Evolutionary conservation across 1,140 invertebrate species (phyloP).

Genomic region (Melipona quadrifasciata): DNA sequence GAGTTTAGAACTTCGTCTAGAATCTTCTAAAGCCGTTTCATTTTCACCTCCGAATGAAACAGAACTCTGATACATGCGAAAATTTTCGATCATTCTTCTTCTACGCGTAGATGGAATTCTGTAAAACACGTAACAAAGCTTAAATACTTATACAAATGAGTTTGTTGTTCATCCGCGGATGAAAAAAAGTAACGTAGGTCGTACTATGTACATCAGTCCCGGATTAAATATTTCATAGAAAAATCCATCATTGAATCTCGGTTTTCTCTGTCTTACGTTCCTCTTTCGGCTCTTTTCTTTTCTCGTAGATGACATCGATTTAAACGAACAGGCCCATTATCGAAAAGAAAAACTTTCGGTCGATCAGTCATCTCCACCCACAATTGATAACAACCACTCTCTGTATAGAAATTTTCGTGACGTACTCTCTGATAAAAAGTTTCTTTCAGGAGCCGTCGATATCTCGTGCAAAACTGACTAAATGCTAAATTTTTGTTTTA

Average conservation of each 20-base stretch:
- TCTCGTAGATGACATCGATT: not conserved
- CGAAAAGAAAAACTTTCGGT: not conserved
- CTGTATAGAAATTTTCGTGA: not conserved
- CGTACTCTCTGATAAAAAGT: not conserved
- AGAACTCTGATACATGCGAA: not conserved
- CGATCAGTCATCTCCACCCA: not conserved
- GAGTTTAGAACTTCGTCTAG: not conserved
- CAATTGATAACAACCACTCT: not conserved
- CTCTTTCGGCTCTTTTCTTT: not conserved
- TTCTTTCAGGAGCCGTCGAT: not conserved
- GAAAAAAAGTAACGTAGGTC: not conserved
- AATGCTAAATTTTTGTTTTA: not conserved
- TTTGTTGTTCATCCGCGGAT: not conserved
- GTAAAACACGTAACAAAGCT: conserved; percentile 18
- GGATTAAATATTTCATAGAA: conserved; percentile 3
- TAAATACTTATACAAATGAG: not conserved
- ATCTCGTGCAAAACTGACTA: not conserved
- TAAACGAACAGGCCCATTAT: not conserved
- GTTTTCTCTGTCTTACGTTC: not conserved
- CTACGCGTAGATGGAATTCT: too few species aligned
- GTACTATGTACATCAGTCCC: conserved; percentile 1
- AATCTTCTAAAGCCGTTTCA: not conserved
- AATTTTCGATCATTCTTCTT: not conserved
- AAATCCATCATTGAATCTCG: not conserved
- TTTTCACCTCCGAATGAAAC: not conserved